Conservation (phyloP, 1,140 invertebrate genomes). For the Streblospio benedicti region DNA sequence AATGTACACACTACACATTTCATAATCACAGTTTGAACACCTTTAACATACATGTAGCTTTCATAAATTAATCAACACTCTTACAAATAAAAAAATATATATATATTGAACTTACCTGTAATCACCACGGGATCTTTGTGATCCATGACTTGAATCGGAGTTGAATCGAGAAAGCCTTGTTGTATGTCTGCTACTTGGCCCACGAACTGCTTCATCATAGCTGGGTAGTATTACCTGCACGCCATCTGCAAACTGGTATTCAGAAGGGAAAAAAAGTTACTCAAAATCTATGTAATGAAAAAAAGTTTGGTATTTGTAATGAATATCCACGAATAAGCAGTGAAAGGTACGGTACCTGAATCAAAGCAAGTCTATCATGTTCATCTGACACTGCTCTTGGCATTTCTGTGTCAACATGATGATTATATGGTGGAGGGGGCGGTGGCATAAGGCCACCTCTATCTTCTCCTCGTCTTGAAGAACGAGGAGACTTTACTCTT, state of each 20-base stretch:
- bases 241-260: conserved; percentile 29
- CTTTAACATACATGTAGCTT: too few species aligned
- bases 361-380: conserved; percentile 39
- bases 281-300: too few species aligned
- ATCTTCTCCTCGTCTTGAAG: conserved; percentile 29
- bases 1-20: too few species aligned
- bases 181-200: conserved; percentile 14
- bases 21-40: too few species aligned
- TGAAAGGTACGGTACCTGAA: too few species aligned
- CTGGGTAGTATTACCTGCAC: conserved; percentile 31
- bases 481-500: conserved; percentile 29
- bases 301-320: too few species aligned
- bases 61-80: too few species aligned
- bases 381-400: conserved; percentile 25
- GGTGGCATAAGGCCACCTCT: conserved; percentile 20
- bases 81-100: too few species aligned
- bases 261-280: too few species aligned
- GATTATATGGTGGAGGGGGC: conserved; percentile 31
- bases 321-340: too few species aligned
- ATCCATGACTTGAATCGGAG: background rate
- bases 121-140: conserved; percentile 13
- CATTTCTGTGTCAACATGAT: conserved; percentile 25
- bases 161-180: conserved; percentile 4
- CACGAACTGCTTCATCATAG: conserved; percentile 36
- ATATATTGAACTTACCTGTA: too few species aligned